Evolutionary conservation across 2,797 vertebrate species (phyloP), one percentile per base, ranked within the genome.

Genomic region (Kryptolebias ocellatus): DNA sequence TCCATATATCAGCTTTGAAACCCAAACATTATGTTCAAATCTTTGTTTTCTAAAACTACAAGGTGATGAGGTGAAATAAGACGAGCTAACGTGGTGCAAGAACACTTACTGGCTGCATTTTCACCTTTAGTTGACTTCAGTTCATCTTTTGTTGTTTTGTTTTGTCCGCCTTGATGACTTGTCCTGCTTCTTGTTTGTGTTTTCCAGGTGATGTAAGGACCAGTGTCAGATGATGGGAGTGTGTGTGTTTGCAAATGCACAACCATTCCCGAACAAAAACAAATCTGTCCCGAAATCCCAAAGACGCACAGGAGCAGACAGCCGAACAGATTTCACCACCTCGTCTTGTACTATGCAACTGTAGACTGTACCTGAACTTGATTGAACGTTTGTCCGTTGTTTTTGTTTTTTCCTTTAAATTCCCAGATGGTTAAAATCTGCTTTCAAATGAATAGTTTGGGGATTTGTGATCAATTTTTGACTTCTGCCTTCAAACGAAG

Each of bases 301-400:
- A 96, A 98, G 96, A 98, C 69, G 31, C 94, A 92, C 87, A 93
- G 93, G 92, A 94, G 93, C 88, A 89, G 90, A 87, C 89, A 79
- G 81, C 87, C 79, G 89, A 67, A 79, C 88, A 82, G 67, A 79
- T 87, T 89, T 84, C 83, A 87, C 91, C 91, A 92, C 92, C 81
- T 94, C 91, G 90, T 95, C 95, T 94, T 94, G 96, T 96, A 97
- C 97, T 99, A 99, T 98, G 98, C 98, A 98, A 93, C 90, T 94
- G 92, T 95, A 95, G 93, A 95, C 90, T 89, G 93, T 95, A 93
- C 94, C 93, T 87, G 86, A 91, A 90, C 89, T 86, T 83, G 81
- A 85, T 87, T 87, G 86, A 88, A 87, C 89, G 83, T 92, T 94
- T 95, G 91, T 93, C 92, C 87, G 92, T 93, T 93, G 45, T 3